Conservation (phyloP, 2,113 vertebrate genomes). For the Saccopteryx leptura region DNA sequence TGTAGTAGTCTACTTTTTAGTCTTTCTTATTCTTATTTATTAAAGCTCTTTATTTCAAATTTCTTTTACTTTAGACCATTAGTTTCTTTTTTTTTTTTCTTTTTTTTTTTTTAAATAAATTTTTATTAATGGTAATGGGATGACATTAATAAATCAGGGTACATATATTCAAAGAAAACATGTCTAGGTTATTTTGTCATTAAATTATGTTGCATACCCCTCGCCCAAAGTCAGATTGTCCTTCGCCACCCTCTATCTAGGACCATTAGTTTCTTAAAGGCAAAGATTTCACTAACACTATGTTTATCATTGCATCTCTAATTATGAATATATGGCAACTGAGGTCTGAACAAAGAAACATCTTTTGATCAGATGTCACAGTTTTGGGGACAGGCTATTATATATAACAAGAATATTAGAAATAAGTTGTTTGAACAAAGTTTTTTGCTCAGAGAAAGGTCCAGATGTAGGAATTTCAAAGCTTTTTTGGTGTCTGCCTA, state of each 20-base stretch:
- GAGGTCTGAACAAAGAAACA: constrained; percentile 8
- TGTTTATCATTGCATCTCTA: background rate
- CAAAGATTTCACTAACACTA: background rate
- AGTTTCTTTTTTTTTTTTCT: too few relatives aligned
- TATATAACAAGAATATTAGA: background rate
- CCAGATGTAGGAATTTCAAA: background rate
- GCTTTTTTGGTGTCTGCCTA: background rate
- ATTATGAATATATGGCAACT: background rate
- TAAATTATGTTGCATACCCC: too few relatives aligned
- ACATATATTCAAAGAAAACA: too few relatives aligned
- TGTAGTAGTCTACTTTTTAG: background rate
- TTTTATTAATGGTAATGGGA: too few relatives aligned
- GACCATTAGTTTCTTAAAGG: background rate
- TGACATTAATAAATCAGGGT: too few relatives aligned
- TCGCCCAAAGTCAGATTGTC: too few relatives aligned
- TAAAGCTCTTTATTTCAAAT: background rate
- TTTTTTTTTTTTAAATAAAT: too few relatives aligned
- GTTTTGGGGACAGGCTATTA: background rate
- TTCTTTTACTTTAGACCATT: background rate
- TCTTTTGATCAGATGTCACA: background rate
- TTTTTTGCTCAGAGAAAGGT: background rate
- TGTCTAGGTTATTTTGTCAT: too few relatives aligned
- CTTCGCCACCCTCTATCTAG: too few relatives aligned
- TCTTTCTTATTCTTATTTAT: background rate
- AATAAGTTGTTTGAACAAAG: constrained; percentile 2